Base-by-base conservation (phyloP, 1,140 invertebrate genomes). In the Drosophila arizonae region DNA sequence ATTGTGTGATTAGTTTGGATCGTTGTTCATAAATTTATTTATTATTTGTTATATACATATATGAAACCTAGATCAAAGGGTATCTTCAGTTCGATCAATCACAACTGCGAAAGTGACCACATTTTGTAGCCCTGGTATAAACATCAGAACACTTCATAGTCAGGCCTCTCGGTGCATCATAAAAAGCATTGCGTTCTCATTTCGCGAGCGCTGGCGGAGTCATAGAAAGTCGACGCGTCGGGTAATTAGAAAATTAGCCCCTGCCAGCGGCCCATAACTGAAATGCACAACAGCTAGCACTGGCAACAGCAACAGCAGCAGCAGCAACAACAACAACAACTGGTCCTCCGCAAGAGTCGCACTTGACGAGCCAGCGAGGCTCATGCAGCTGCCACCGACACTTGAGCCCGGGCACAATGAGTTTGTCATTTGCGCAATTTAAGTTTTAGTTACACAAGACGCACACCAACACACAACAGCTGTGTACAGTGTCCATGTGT, bases 211-310 rank as follows among this genome's bases (percentile, higher is more conserved):
- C 60, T 50, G 64, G 17, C 67, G 80, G 84, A 82, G 80, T 82
- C 80, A 82, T 82, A 84, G 80, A 84, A 84, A 85, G 77, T 84
- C 67, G 77, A 70, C 81, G 82, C 79, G 81, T 86, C 79, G 76
- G 79, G 81, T 86, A 86, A 87, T 86, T 86, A 87, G 68, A 68
- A 86, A 86, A 86, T 86, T 87, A 82, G 74, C 76, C 81, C 82
- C 79, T 76, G 67, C 78, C 70, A 87, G 65, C 81, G 62, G 82
- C 52, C 68, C 81, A 87, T 86, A 87, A 86, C 81, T 79, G 84
- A 55, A 70, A 81, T 76, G 74, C 63, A 70, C 60, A 74, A 26
- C 66, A 60, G 28, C 28, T 6, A 36, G 36, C n/a, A 67, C 4
- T 30, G 6, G 46, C 57, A 72, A 39, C 6, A 33, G 6, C 33